These are phyloP conservation scores for Sylvilagus bachmani DNA, from an alignment of 2,113 vertebrate species.

Conservation along the genomic window DNA sequence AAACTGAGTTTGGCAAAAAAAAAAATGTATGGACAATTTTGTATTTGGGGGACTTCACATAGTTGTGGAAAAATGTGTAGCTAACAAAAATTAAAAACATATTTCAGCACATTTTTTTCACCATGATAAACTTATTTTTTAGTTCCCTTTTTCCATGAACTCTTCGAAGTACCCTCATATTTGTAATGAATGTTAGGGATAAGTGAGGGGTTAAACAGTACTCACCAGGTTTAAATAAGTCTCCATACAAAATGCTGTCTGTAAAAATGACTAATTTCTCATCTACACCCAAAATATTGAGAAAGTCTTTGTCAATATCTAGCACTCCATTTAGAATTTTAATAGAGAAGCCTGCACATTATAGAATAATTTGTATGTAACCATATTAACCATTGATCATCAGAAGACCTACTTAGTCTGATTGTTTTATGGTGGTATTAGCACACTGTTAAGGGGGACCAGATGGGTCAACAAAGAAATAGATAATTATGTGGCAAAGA, in stretches of 20 bases:
- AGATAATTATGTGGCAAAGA: conserved; percentile 69
- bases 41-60: conserved; percentile 13
- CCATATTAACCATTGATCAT: conserved; percentile 74
- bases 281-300: conserved; percentile 58
- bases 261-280: conserved; percentile 59
- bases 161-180: not conserved
- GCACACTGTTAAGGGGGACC: conserved; percentile 65
- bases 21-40: not conserved
- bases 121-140: too few species aligned
- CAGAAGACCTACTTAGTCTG: conserved; percentile 71
- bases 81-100: too few species aligned
- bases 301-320: conserved; percentile 58
- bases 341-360: conserved; percentile 27
- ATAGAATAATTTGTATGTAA: conserved; percentile 74
- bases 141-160: too few species aligned
- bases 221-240: conserved; percentile 54
- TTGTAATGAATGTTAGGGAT: conserved; percentile 56
- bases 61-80: too few species aligned
- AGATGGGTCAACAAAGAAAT: conserved; percentile 75
- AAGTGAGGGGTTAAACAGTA: not conserved
- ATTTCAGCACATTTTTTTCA: too few species aligned
- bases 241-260: conserved; percentile 60
- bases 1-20: not conserved
- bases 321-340: conserved; percentile 66
- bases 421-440: conserved; percentile 76